Evolutionary conservation across 1,140 invertebrate genomes (phyloP).

Genomic region (Drosophila arawakana): DNA sequence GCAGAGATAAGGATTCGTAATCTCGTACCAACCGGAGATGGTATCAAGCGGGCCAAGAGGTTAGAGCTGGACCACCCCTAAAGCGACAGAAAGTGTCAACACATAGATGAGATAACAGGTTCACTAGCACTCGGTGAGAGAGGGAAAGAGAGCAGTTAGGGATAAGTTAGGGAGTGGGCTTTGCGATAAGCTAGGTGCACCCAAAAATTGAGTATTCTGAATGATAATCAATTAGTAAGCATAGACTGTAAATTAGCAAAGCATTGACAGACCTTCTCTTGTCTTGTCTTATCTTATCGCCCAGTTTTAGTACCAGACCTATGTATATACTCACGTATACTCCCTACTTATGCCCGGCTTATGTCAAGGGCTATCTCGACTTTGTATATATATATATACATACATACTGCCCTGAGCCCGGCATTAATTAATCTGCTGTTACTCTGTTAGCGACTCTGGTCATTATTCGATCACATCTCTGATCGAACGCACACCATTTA

Average conservation of each 20-base stretch:
- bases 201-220: background rate
- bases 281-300: slow-evolving; percentile 16
- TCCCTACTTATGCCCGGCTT: background rate
- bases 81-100: slow-evolving; percentile 17
- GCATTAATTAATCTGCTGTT: background rate
- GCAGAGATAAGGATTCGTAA: slow-evolving; percentile 43
- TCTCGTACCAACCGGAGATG: background rate
- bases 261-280: slow-evolving; percentile 34
- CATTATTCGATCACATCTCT: slow-evolving; percentile 41
- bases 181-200: slow-evolving; percentile 12
- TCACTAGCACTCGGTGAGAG: slow-evolving; percentile 18
- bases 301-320: slow-evolving; percentile 25
- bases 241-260: slow-evolving; percentile 70
- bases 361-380: slow-evolving; percentile 56
- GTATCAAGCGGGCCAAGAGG: background rate
- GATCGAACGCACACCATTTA: slow-evolving; percentile 55
- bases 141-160: too few species aligned
- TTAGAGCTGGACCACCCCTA: slow-evolving; percentile 58
- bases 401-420: too few species aligned
- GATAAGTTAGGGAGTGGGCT: slow-evolving; percentile 5
- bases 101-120: background rate
- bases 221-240: slow-evolving; percentile 75
- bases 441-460: slow-evolving; percentile 13
- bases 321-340: background rate
- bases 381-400: background rate